Conservation (phyloP, 2,113 vertebrate genomes). For the Festucalex cinctus region DNA sequence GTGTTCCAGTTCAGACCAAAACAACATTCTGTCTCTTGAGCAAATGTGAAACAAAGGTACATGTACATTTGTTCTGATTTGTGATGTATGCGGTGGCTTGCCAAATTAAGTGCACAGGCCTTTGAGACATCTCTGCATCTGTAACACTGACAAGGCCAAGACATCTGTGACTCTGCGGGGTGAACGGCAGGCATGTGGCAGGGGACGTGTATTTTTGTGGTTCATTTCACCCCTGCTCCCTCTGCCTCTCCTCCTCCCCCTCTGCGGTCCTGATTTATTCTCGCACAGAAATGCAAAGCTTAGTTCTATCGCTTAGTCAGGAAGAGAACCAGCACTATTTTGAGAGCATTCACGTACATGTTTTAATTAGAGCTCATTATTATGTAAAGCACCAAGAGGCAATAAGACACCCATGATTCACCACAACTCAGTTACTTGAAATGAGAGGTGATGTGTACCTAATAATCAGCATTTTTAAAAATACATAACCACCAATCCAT, state of each 20-base stretch:
- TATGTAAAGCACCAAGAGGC: slow-evolving; percentile 55
- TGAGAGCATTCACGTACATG: slow-evolving; percentile 30
- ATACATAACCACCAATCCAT: neutral
- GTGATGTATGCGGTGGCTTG: slow-evolving; percentile 38
- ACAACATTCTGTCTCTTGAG: slow-evolving; percentile 33
- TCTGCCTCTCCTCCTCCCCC: slow-evolving; percentile 13
- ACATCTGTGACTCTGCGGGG: slow-evolving; percentile 30
- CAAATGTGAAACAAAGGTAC: slow-evolving; percentile 47
- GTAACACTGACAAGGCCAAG: slow-evolving; percentile 35
- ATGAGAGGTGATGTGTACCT: neutral
- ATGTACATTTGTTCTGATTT: slow-evolving; percentile 14
- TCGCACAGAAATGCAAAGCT: slow-evolving; percentile 50
- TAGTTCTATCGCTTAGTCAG: slow-evolving; percentile 41
- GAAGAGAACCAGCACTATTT: slow-evolving; percentile 45
- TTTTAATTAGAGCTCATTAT: slow-evolving; percentile 60
- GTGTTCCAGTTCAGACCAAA: slow-evolving; percentile 37
- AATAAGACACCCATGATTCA: slow-evolving; percentile 50
- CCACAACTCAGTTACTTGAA: slow-evolving; percentile 41
- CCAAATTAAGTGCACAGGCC: slow-evolving; percentile 47
- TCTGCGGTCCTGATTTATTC: slow-evolving; percentile 28
- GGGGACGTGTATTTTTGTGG: slow-evolving; percentile 43
- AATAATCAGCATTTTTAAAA: neutral
- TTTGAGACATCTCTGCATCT: slow-evolving; percentile 36
- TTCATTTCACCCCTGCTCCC: slow-evolving; percentile 45
- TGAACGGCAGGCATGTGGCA: slow-evolving; percentile 50